A percentile compares a stretch with the other conserved stretches of the same genome.
Evolutionary conservation across 2,797 vertebrate genomes (phyloP).

Genomic region (Onychomys torridus): DNA sequence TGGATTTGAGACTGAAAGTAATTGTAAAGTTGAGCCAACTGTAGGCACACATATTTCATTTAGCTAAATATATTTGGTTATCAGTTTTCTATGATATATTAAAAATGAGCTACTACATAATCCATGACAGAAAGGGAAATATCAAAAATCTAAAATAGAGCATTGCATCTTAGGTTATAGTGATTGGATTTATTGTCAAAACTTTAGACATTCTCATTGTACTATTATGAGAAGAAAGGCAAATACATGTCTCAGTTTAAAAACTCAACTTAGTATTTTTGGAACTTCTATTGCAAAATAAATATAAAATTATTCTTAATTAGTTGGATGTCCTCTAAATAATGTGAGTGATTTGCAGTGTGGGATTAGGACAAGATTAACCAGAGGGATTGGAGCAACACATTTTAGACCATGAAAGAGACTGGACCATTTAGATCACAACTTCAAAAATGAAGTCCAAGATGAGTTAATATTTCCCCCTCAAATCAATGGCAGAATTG

Average conservation of each 20-base stretch:
- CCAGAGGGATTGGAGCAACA: neutral
- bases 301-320: neutral
- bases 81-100: neutral
- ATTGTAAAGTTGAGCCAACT: neutral
- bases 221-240: neutral
- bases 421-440: neutral
- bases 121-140: neutral
- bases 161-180: neutral
- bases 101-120: neutral
- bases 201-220: neutral
- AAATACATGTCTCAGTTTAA: neutral
- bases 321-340: neutral
- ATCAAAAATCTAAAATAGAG: neutral
- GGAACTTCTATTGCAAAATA: neutral
- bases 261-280: neutral
- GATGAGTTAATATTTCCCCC: neutral
- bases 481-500: neutral
- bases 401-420: neutral
- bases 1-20: slow-evolving; percentile 58
- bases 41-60: neutral
- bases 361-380: neutral
- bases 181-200: neutral
- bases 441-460: neutral
- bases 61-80: neutral
- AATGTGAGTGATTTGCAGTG: neutral